Percentiles rank a stretch among this genome's conserved stretches.
Conservation (phyloP, 1,140 invertebrate genomes). For the Papilio polytes region DNA sequence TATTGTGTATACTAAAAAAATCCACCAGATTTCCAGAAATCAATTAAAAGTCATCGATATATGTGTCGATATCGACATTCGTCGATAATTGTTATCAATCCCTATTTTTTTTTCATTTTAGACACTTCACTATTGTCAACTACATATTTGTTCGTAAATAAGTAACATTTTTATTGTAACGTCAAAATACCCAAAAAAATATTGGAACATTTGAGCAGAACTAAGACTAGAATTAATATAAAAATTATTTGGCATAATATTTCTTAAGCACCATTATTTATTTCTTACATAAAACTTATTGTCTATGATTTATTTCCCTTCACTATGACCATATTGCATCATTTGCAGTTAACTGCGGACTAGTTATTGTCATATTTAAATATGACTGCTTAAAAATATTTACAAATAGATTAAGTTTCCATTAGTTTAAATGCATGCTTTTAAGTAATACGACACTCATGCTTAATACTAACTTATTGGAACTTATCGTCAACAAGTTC, state of each 20-base stretch:
- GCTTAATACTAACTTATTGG: slow-evolving; percentile 13
- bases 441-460: slow-evolving; percentile 27
- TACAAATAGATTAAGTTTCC: slow-evolving; percentile 8
- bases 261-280: slow-evolving; percentile 31
- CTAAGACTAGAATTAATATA: slow-evolving; percentile 29
- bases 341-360: slow-evolving; percentile 30
- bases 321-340: slow-evolving; percentile 32
- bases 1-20: too few relatives aligned
- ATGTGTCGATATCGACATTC: too few relatives aligned
- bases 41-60: too few relatives aligned
- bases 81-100: too few relatives aligned
- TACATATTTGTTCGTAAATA: slow-evolving; percentile 15
- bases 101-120: neutral
- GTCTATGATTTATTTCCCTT: slow-evolving; percentile 4
- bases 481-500: neutral
- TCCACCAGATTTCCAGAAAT: too few relatives aligned
- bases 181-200: slow-evolving; percentile 10
- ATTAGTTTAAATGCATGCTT: slow-evolving; percentile 27
- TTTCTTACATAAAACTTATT: slow-evolving; percentile 3
- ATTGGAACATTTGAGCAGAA: slow-evolving; percentile 25
- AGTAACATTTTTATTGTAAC: neutral
- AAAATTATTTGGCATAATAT: slow-evolving; percentile 34
- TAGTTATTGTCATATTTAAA: slow-evolving; percentile 7
- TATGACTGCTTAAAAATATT: neutral
- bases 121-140: neutral